A percentile compares a stretch with the other conserved stretches of the same genome.
Conservation (phyloP, 2,888 invertebrate species). For the Drosophila neotestacea region DNA sequence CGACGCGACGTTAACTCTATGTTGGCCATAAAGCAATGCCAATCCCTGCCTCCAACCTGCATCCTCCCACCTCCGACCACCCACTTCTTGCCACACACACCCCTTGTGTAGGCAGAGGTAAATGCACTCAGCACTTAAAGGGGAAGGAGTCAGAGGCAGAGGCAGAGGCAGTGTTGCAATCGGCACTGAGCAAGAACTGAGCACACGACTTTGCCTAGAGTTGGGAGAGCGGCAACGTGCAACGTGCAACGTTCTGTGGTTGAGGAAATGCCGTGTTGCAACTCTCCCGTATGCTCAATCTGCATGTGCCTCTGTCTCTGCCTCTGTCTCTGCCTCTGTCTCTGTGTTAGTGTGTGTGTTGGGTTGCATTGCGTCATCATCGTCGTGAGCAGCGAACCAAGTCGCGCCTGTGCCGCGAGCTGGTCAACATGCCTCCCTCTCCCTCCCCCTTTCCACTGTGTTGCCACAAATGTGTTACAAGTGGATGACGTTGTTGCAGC, state of each 20-base stretch:
- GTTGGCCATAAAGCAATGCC: conserved; percentile 30
- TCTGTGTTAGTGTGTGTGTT: conserved; percentile 6
- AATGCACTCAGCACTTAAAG: conserved; percentile 60
- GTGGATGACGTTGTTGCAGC: conserved; percentile 61
- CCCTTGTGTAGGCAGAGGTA: conserved; percentile 55
- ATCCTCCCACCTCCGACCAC: background rate
- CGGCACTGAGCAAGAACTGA: conserved; percentile 65
- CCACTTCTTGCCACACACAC: background rate
- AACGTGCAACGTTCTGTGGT: conserved; percentile 27
- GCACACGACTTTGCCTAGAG: conserved; percentile 48
- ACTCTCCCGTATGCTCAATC: conserved; percentile 35
- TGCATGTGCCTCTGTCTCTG: conserved; percentile 17
- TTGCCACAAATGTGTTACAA: conserved; percentile 71
- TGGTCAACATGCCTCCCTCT: conserved; percentile 46
- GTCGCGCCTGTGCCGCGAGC: conserved; percentile 57
- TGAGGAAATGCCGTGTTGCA: conserved; percentile 38
- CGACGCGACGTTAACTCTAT: conserved; percentile 37
- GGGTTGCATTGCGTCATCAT: conserved; percentile 68
- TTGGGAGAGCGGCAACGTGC: conserved; percentile 33
- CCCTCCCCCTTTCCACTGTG: background rate
- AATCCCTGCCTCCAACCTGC: background rate
- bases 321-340: conserved; percentile 1
- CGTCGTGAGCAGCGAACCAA: conserved; percentile 57
- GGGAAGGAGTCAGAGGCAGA: background rate
- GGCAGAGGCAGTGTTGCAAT: conserved; percentile 38